These are phyloP conservation scores for Lateolabrax maculatus DNA, from an alignment of 2,797 vertebrate species.

Conservation along the genomic window DNA sequence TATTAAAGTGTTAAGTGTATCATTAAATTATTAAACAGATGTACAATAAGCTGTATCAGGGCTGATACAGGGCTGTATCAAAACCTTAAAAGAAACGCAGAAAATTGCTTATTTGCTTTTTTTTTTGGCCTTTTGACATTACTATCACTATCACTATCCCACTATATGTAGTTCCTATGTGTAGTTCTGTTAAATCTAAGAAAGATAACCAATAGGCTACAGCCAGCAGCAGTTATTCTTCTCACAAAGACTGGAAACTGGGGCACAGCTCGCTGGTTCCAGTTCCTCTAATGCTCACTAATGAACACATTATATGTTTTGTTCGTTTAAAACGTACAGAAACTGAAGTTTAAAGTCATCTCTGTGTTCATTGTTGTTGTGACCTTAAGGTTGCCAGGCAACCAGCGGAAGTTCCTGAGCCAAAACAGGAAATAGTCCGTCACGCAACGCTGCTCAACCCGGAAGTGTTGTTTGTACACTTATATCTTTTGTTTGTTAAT, in stretches of 20 bases:
- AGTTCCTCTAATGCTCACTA: neutral
- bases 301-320: neutral
- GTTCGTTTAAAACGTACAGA: neutral
- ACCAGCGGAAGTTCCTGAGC: neutral
- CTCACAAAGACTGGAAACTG: neutral
- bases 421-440: neutral
- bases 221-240: neutral
- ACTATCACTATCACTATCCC: too few species aligned
- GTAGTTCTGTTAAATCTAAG: too few species aligned
- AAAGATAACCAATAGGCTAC: neutral
- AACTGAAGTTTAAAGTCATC: neutral
- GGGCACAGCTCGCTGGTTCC: too few species aligned
- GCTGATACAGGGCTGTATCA: too few species aligned
- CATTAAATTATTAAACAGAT: too few species aligned
- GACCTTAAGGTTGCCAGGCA: neutral
- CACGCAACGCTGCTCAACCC: neutral
- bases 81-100: neutral
- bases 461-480: neutral
- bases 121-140: too few species aligned
- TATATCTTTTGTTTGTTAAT: neutral
- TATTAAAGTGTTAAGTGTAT: too few species aligned
- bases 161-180: too few species aligned
- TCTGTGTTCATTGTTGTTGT: too few species aligned
- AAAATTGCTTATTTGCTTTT: too few species aligned
- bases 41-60: too few species aligned